Evolutionary conservation across 1,140 invertebrate species (phyloP).

Genomic region (Drosophila triauraria): DNA sequence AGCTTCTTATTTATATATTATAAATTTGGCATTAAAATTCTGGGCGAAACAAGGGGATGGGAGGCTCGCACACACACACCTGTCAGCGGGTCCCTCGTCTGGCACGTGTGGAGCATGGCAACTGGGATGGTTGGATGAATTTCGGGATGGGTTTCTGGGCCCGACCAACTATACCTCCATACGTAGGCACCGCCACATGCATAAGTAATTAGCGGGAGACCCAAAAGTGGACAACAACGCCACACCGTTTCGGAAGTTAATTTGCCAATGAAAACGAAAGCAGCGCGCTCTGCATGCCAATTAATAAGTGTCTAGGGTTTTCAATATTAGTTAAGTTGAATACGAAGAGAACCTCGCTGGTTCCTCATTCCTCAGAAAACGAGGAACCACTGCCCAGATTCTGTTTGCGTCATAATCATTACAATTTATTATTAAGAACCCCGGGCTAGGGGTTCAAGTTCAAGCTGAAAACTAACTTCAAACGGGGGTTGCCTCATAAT

Average conservation of each 20-base stretch:
- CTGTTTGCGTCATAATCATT: neutral
- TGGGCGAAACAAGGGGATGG: neutral
- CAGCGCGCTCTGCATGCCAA: neutral
- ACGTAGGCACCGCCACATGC: constrained; percentile 31
- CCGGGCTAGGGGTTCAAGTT: neutral
- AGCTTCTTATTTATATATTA: constrained; percentile 22
- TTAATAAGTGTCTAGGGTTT: neutral
- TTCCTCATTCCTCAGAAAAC: neutral
- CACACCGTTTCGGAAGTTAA: constrained; percentile 60
- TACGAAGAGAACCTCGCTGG: too few relatives aligned
- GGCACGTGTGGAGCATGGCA: constrained; percentile 69
- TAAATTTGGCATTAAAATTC: constrained; percentile 59
- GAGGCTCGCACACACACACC: constrained; percentile 7
- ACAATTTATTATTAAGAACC: neutral
- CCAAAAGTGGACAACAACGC: constrained; percentile 4
- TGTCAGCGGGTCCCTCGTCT: constrained; percentile 22
- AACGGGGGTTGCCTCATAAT: neutral
- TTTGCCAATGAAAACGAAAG: constrained; percentile 72
- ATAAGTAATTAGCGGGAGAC: constrained; percentile 47
- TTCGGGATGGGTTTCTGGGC: constrained; percentile 28
- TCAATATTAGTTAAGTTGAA: neutral
- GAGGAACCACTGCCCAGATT: neutral
- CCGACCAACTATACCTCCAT: neutral
- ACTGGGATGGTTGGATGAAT: constrained; percentile 4
- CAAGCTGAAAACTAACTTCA: neutral